Percentiles rank a stretch among this genome's conserved stretches.
Evolutionary conservation across 37 sponge, comb jelly and placozoan species (phyloP).

Genomic region (Amphimedon queenslandica): DNA sequence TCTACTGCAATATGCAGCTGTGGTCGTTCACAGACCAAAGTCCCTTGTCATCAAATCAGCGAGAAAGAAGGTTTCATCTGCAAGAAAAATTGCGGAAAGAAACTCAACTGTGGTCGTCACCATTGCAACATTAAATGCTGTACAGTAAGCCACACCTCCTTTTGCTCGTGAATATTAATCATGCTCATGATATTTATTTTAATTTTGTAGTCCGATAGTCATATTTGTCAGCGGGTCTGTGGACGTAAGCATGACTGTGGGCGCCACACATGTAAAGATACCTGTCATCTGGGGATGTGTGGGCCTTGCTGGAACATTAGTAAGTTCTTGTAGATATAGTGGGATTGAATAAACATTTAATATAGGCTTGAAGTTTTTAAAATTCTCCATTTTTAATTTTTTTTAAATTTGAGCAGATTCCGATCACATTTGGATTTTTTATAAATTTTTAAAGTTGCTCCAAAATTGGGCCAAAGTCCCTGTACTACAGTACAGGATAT

Average conservation of each 20-base stretch:
- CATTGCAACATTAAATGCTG: constrained; percentile 81
- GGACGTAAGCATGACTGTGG: constrained; percentile 80
- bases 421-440: too few relatives aligned
- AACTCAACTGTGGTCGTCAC: constrained; percentile 84
- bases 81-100: constrained; percentile 67
- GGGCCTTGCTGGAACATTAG: constrained; percentile 72
- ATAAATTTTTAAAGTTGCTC: too few relatives aligned
- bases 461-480: too few relatives aligned
- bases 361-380: too few relatives aligned
- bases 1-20: constrained; percentile 63
- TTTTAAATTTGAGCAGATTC: too few relatives aligned
- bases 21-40: constrained; percentile 29
- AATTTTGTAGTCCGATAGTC: constrained; percentile 31
- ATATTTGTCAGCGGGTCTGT: constrained; percentile 70
- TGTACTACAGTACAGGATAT: too few relatives aligned
- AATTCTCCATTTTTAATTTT: too few relatives aligned
- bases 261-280: constrained; percentile 63
- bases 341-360: too few relatives aligned
- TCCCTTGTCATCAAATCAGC: constrained; percentile 36
- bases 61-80: constrained; percentile 38
- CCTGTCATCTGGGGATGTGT: constrained; percentile 80
- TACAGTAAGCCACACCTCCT: constrained; percentile 19
- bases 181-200: neutral
- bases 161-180: neutral
- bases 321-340: constrained; percentile 45